Evolutionary conservation across 2,888 invertebrate genomes (phyloP).

Genomic region (Ecliptopera silaceata): DNA sequence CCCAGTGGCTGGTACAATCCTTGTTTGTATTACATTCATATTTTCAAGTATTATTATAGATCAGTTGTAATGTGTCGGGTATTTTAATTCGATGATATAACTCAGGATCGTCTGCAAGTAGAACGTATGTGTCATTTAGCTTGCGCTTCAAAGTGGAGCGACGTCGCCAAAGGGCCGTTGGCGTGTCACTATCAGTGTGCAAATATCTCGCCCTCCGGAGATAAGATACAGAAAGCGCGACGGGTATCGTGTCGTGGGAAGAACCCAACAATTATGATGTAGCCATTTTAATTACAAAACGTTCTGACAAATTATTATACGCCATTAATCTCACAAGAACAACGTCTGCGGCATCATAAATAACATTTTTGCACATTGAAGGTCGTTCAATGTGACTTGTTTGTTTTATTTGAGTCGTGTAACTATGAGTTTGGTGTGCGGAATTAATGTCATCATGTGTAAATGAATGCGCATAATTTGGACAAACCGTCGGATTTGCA

Average conservation of each 20-base stretch:
- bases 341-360: constrained; percentile 39
- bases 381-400: constrained; percentile 45
- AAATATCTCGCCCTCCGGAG: constrained; percentile 75
- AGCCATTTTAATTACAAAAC: constrained; percentile 48
- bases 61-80: constrained; percentile 46
- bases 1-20: constrained; percentile 52
- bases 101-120: constrained; percentile 8
- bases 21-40: constrained; percentile 63
- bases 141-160: constrained; percentile 28
- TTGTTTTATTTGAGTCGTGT: constrained; percentile 31
- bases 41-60: constrained; percentile 53
- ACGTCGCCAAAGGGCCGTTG: constrained; percentile 69
- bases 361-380: constrained; percentile 32
- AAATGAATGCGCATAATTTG: constrained; percentile 71
- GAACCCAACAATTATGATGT: constrained; percentile 48
- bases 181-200: constrained; percentile 71
- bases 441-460: constrained; percentile 37
- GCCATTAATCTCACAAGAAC: constrained; percentile 44
- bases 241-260: constrained; percentile 64
- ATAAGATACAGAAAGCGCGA: constrained; percentile 73
- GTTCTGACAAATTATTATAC: constrained; percentile 44
- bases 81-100: constrained; percentile 11
- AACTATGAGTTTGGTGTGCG: constrained; percentile 22
- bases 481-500: constrained; percentile 60
- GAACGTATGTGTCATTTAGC: constrained; percentile 9